These are phyloP conservation scores for Camelus dromedarius DNA, from an alignment of 2,113 vertebrate genomes.

Conservation along the genomic window DNA sequence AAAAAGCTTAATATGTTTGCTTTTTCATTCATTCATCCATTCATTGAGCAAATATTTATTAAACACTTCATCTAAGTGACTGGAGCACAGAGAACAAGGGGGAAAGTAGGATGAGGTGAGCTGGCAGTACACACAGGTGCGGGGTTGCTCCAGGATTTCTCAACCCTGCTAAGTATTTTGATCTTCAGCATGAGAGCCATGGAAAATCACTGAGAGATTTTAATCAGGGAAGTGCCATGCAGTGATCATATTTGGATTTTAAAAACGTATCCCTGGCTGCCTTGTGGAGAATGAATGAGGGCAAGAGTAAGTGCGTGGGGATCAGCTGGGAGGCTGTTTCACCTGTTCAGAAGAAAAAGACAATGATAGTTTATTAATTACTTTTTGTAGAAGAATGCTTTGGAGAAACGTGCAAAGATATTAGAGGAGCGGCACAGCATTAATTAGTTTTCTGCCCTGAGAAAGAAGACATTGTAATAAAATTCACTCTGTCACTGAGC, in stretches of 20 bases:
- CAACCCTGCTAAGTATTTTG: not conserved
- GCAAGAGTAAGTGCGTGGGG: not conserved
- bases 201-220: not conserved
- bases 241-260: not conserved
- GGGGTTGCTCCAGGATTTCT: not conserved
- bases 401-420: not conserved
- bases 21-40: not conserved
- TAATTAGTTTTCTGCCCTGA: not conserved
- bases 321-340: not conserved
- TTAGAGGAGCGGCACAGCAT: not conserved
- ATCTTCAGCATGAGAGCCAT: not conserved
- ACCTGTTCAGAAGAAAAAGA: not conserved
- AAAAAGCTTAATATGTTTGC: not conserved
- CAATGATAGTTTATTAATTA: not conserved
- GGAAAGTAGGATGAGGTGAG: not conserved
- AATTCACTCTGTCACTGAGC: not conserved
- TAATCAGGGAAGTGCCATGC: not conserved
- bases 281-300: not conserved
- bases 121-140: accelerated
- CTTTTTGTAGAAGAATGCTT: not conserved
- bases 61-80: not conserved
- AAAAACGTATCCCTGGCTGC: not conserved
- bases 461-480: not conserved
- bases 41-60: not conserved
- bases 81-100: not conserved